These are phyloP conservation scores for Thecocarcelia acutangulata DNA, from an alignment of 2,888 invertebrate species.

Conservation along the genomic window DNA sequence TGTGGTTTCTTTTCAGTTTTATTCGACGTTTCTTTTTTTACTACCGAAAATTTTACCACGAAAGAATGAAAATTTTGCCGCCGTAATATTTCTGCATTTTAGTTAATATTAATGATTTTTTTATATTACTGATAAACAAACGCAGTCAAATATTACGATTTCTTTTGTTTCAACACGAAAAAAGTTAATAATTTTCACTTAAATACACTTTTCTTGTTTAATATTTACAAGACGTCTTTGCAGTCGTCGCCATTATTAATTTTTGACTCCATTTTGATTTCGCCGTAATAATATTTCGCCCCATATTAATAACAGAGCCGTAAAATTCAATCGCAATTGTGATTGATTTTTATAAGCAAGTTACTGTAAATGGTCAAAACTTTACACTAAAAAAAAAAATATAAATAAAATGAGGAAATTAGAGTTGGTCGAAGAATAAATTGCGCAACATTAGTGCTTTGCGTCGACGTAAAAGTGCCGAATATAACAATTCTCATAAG, in stretches of 20 bases:
- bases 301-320: conserved; percentile 28
- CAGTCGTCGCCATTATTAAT: conserved; percentile 79
- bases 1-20: conserved; percentile 62
- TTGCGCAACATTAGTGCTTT: too few relatives aligned
- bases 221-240: conserved; percentile 78
- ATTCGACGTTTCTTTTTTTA: conserved; percentile 60
- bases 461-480: too few relatives aligned
- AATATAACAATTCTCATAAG: too few relatives aligned
- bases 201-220: conserved; percentile 74
- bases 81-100: conserved; percentile 72
- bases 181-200: conserved; percentile 67
- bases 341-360: conserved; percentile 5
- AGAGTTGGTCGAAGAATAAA: too few relatives aligned
- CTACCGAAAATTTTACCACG: conserved; percentile 70
- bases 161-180: conserved; percentile 53
- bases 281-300: conserved; percentile 68
- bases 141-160: conserved; percentile 55
- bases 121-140: conserved; percentile 39
- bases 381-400: neutral
- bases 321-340: conserved; percentile 18
- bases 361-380: neutral
- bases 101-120: conserved; percentile 47
- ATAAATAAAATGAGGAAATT: too few relatives aligned
- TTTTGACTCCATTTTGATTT: conserved; percentile 78
- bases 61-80: conserved; percentile 76